phyloP scores from a whole-genome alignment of 2,113 vertebrate genomes.

The Pteronura brasiliensis region DNA sequence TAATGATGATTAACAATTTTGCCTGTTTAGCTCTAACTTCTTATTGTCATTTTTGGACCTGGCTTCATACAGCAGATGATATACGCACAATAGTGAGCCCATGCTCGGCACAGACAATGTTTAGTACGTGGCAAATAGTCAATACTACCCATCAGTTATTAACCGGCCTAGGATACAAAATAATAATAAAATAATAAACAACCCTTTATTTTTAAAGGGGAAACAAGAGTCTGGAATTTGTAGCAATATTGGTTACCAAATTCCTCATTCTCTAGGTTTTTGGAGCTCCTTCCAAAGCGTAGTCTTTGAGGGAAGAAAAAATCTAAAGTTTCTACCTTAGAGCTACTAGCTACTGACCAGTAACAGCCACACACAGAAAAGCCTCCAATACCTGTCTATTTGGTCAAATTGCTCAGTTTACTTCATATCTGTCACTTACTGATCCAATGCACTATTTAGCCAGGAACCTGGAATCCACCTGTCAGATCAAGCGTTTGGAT shows the following conservation, averaged over 20 bases:
- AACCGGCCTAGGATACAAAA: background rate
- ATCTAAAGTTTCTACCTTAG: background rate
- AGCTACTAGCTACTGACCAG: background rate
- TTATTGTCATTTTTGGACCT: background rate
- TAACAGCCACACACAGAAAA: background rate
- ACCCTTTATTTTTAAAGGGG: background rate
- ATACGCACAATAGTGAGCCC: background rate
- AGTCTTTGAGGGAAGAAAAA: conserved; percentile 28
- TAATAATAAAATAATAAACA: background rate
- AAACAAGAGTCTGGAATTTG: background rate
- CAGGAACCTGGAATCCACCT: background rate
- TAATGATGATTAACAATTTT: background rate
- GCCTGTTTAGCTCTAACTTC: background rate
- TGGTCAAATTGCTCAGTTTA: background rate
- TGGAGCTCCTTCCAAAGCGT: background rate
- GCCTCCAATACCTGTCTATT: background rate
- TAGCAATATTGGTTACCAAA: background rate
- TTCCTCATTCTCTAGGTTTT: background rate
- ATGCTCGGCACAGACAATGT: background rate
- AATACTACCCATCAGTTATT: background rate
- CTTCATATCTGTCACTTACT: background rate
- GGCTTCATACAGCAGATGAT: background rate
- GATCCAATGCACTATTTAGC: background rate
- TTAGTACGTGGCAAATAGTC: background rate
- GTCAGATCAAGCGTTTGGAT: background rate